Conservation (phyloP, 1,140 invertebrate genomes). For the Drosophila micromelanica region DNA sequence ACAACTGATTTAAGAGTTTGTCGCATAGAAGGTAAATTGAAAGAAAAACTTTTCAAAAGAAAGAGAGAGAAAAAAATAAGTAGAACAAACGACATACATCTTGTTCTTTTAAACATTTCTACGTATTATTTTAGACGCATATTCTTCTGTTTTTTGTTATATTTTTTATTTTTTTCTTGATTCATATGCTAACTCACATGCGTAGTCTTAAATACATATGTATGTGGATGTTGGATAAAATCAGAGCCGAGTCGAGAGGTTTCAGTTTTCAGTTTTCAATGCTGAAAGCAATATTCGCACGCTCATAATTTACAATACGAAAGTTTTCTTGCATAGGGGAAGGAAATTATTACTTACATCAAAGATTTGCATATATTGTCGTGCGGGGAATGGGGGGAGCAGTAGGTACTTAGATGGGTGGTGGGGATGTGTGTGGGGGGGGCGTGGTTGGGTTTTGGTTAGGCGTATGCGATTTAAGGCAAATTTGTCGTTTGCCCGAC, state of each 20-base stretch:
- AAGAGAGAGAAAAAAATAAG: neutral
- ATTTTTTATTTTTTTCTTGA: neutral
- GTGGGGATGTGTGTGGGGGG: neutral
- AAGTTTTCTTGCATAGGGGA: conserved; percentile 61
- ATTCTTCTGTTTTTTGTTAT: neutral
- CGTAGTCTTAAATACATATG: neutral
- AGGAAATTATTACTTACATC: conserved; percentile 82
- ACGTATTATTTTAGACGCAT: neutral
- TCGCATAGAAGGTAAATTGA: conserved; percentile 2
- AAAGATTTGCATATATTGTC: conserved; percentile 79
- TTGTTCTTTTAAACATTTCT: neutral
- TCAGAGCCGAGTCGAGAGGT: conserved; percentile 14
- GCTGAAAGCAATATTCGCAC: conserved; percentile 72
- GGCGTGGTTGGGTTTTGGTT: conserved; percentile 2
- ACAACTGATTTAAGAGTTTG: conserved; percentile 7
- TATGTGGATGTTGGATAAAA: conserved; percentile 4
- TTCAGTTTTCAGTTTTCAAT: conserved; percentile 45
- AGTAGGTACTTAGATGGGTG: neutral
- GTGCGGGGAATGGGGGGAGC: conserved; percentile 1
- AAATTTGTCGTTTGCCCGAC: conserved; percentile 44
- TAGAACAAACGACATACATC: neutral
- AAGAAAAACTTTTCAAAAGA: neutral
- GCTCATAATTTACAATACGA: conserved; percentile 75
- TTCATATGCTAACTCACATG: neutral
- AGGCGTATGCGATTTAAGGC: conserved; percentile 46